Conservation (phyloP, 2,113 vertebrate genomes). For the Plotosus lineatus region DNA sequence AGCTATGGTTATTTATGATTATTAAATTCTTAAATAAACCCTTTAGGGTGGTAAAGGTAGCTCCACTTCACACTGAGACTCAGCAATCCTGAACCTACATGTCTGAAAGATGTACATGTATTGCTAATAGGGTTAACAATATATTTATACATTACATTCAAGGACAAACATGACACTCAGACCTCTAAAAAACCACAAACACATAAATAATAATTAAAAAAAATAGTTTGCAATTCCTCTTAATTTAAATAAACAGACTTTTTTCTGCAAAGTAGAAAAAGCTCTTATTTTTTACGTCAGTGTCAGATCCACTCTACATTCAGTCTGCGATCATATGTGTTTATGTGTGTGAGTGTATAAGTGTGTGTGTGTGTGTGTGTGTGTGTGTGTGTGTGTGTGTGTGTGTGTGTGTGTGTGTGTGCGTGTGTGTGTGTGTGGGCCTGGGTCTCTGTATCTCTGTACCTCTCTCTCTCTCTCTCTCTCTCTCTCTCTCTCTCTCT, state of each 20-base stretch:
- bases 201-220: neutral
- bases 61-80: neutral
- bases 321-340: neutral
- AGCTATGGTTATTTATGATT: no score
- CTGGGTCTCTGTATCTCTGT: no score
- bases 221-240: no score
- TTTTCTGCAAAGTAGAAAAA: neutral
- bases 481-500: no score
- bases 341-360: conserved; percentile 20
- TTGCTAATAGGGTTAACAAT: neutral
- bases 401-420: no score
- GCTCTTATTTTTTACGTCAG: conserved; percentile 6
- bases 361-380: conserved; percentile 2
- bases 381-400: neutral
- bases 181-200: no score
- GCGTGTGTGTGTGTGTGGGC: no score
- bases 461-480: no score
- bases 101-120: neutral
- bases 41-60: neutral
- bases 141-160: neutral
- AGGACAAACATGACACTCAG: neutral
- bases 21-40: neutral
- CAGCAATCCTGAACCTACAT: neutral
- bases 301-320: neutral
- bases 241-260: neutral